These are phyloP conservation scores for Cyphomyrmex costatus DNA, from an alignment of 1,140 invertebrate genomes.

Conservation along the genomic window DNA sequence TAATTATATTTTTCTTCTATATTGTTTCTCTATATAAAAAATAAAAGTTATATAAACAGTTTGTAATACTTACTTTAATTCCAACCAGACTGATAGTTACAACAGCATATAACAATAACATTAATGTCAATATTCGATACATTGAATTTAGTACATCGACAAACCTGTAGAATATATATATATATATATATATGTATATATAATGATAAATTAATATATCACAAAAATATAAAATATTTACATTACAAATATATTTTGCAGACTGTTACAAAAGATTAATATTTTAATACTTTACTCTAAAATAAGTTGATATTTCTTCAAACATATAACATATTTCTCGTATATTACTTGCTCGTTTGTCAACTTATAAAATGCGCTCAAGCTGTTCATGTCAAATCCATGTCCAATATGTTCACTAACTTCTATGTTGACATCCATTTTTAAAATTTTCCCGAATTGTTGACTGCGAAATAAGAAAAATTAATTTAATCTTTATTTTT, in stretches of 20 bases:
- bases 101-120: constrained; percentile 15
- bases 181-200: no score
- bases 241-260: background rate
- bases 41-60: background rate
- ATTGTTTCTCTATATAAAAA: no score
- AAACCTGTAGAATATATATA: background rate
- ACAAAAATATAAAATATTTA: no score
- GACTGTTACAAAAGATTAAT: no score
- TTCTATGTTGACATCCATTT: no score
- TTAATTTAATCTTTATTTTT: no score
- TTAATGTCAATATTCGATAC: constrained; percentile 12
- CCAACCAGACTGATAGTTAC: constrained; percentile 33
- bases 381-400: no score
- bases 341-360: constrained; percentile 9
- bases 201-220: background rate
- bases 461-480: background rate
- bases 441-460: constrained; percentile 13
- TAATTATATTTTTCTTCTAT: background rate
- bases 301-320: constrained; percentile 23
- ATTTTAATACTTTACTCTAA: constrained; percentile 22
- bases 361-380: background rate
- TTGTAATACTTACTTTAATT: constrained; percentile 20
- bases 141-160: constrained; percentile 37
- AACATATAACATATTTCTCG: background rate
- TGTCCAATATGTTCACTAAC: no score